phyloP scores from a whole-genome alignment of 2,888 invertebrate genomes.

The Eumacrocentrus americanus region DNA sequence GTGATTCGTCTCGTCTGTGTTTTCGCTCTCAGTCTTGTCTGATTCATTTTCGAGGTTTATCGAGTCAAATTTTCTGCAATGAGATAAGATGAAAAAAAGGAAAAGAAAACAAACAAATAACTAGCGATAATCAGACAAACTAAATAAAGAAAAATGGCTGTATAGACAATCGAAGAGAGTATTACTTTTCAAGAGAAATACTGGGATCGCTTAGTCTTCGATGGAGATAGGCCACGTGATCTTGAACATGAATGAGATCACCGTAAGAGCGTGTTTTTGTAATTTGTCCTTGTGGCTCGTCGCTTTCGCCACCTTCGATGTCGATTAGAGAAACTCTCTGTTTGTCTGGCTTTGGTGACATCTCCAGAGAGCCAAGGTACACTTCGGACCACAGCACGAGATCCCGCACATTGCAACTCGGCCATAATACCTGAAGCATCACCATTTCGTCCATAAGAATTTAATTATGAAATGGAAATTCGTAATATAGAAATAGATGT shows the following conservation, averaged over 20 bases:
- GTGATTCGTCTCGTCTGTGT: slow-evolving; percentile 42
- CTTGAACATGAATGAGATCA: slow-evolving; percentile 75
- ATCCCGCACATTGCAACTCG: slow-evolving; percentile 82
- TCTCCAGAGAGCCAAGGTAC: slow-evolving; percentile 71
- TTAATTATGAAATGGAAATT: neutral
- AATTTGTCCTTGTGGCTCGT: slow-evolving; percentile 66
- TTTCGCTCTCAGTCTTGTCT: slow-evolving; percentile 45
- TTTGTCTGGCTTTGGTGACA: slow-evolving; percentile 58
- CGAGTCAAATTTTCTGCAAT: slow-evolving; percentile 56
- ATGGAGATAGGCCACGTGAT: slow-evolving; percentile 66
- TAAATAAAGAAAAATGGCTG: slow-evolving; percentile 26
- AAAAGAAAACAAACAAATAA: too few relatives aligned
- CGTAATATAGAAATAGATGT: neutral
- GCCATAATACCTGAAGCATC: slow-evolving; percentile 77
- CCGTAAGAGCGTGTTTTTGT: slow-evolving; percentile 87
- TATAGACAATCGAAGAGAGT: too few relatives aligned
- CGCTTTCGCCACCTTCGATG: slow-evolving; percentile 54
- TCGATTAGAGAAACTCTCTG: slow-evolving; percentile 55
- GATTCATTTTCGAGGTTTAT: slow-evolving; percentile 52
- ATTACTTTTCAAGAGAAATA: slow-evolving; percentile 76
- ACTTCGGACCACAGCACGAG: slow-evolving; percentile 85
- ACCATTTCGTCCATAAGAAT: neutral
- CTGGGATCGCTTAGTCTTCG: slow-evolving; percentile 86
- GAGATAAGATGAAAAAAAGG: too few relatives aligned
- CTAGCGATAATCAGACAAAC: neutral